Evolutionary conservation across 2,888 invertebrate genomes (phyloP).

Genomic region (Dione vanillae): DNA sequence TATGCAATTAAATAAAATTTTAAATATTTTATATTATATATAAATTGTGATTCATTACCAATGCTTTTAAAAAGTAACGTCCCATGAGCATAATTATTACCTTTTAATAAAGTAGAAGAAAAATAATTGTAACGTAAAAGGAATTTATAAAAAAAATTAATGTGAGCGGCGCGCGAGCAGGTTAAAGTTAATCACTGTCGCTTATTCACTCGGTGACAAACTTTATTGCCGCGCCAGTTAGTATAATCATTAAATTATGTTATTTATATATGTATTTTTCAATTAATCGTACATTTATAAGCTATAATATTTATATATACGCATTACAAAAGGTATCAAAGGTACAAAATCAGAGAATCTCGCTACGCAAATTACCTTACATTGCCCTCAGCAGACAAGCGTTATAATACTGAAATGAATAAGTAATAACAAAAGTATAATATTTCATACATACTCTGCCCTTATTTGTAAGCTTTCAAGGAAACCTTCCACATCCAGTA

Average conservation of each 20-base stretch:
- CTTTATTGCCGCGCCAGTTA: conserved; percentile 4
- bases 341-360: too few relatives aligned
- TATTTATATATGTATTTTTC: background rate
- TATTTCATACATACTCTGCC: too few relatives aligned
- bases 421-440: too few relatives aligned
- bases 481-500: background rate
- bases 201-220: conserved; percentile 10
- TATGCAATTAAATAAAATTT: background rate
- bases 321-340: background rate
- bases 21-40: too few relatives aligned
- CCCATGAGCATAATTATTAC: background rate
- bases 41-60: background rate
- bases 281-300: background rate
- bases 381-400: background rate
- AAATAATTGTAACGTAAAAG: background rate
- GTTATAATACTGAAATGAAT: background rate
- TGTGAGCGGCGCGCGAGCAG: conserved; percentile 7
- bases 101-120: background rate
- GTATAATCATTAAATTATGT: background rate
- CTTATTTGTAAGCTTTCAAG: background rate
- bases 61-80: rapidly evolving
- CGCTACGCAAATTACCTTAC: too few relatives aligned
- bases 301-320: background rate
- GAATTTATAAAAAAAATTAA: conserved; percentile 27
- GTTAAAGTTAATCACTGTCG: conserved; percentile 30